Conservation (phyloP, 2,888 invertebrate genomes). For the Cecidostiba fungosa region DNA sequence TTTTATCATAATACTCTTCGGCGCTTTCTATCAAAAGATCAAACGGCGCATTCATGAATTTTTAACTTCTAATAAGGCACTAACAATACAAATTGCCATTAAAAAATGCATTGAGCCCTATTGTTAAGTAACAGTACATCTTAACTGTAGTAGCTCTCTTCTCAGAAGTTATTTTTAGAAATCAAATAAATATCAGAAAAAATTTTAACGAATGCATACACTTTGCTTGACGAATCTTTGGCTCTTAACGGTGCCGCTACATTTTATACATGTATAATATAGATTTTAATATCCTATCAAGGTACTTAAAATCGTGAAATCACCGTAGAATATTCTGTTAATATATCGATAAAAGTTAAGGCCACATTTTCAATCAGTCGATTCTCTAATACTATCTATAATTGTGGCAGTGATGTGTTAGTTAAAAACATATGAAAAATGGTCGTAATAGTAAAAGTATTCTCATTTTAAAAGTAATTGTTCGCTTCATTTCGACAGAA, state of each 20-base stretch:
- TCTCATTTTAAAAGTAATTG: constrained; percentile 47
- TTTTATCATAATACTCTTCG: constrained; percentile 61
- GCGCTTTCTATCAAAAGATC: constrained; percentile 49
- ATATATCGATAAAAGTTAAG: constrained; percentile 56
- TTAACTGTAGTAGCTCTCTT: constrained; percentile 59
- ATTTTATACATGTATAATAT: constrained; percentile 61
- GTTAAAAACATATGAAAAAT: constrained; percentile 52
- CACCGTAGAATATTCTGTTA: constrained; percentile 54
- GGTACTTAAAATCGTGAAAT: constrained; percentile 62
- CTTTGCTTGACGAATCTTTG: constrained; percentile 64
- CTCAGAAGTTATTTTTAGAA: constrained; percentile 63
- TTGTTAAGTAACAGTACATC: constrained; percentile 57
- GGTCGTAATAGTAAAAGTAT: constrained; percentile 52
- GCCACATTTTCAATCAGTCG: constrained; percentile 61
- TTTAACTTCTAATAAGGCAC: constrained; percentile 62
- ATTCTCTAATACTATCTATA: constrained; percentile 55
- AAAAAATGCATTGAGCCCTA: constrained; percentile 61
- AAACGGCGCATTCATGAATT: constrained; percentile 48
- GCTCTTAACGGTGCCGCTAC: constrained; percentile 62
- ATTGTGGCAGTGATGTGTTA: constrained; percentile 61
- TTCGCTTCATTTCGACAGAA: constrained; percentile 57
- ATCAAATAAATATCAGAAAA: constrained; percentile 63
- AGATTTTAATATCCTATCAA: constrained; percentile 56
- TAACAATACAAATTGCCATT: constrained; percentile 55
- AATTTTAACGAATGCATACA: constrained; percentile 61